Evolutionary conservation across 2,888 invertebrate species (phyloP).

Genomic region (Aleiodes leptofemur): DNA sequence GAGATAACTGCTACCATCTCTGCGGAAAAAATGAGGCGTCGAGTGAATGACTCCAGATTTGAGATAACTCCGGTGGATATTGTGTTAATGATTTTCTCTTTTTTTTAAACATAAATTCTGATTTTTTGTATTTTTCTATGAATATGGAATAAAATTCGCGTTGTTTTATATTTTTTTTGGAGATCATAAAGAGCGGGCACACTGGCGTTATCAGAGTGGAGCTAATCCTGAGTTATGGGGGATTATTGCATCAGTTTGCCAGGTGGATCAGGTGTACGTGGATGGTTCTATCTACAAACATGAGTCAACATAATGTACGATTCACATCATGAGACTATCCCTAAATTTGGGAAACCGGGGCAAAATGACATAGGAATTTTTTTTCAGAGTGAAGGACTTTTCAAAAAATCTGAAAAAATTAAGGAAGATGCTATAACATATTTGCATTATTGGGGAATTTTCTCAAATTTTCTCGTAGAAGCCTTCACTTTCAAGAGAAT

Average conservation of each 20-base stretch:
- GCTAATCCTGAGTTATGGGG: slow-evolving; percentile 74
- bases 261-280: slow-evolving; percentile 71
- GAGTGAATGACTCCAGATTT: not conserved
- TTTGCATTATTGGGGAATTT: no score
- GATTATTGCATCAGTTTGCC: slow-evolving; percentile 74
- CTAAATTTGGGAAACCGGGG: no score
- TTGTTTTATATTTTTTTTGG: no score
- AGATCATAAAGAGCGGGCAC: no score
- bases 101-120: not conserved
- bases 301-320: not conserved
- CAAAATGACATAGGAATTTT: not conserved
- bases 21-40: slow-evolving; percentile 47
- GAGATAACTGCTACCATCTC: slow-evolving; percentile 50
- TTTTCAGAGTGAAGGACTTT: not conserved
- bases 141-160: no score
- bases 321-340: no score
- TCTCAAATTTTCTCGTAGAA: no score
- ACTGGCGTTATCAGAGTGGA: not conserved
- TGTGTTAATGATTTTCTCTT: not conserved
- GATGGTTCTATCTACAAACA: slow-evolving; percentile 38
- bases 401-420: not conserved
- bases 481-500: no score
- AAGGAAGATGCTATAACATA: not conserved
- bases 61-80: not conserved
- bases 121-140: no score